Percentiles rank a stretch among this genome's conserved stretches.
Conservation (phyloP, 1,140 invertebrate genomes). For the Drosophila asahinai region DNA sequence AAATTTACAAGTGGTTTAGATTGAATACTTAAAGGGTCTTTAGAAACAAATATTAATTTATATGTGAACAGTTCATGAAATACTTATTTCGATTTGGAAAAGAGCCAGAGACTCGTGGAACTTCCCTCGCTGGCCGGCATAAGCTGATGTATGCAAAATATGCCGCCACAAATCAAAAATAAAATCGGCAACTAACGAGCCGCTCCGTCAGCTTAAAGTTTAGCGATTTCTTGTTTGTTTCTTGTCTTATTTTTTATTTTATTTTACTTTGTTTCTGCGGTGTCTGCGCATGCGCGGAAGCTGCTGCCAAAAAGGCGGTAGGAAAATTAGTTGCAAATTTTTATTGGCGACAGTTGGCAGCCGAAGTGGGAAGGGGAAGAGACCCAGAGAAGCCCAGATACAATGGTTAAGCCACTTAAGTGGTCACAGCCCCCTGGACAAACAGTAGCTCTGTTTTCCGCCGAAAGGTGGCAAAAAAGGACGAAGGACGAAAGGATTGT, state of each 20-base stretch:
- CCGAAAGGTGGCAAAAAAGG: slow-evolving; percentile 22
- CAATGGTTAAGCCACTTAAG: slow-evolving; percentile 72
- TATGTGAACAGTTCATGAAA: background rate
- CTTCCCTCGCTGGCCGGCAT: slow-evolving; percentile 29
- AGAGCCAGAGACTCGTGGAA: background rate
- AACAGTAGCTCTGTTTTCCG: slow-evolving; percentile 35
- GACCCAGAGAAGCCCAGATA: background rate
- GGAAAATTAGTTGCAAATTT: slow-evolving; percentile 71
- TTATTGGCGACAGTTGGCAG: slow-evolving; percentile 69
- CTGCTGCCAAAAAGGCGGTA: slow-evolving; percentile 20
- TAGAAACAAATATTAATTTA: too few relatives aligned
- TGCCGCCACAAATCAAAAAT: slow-evolving; percentile 80
- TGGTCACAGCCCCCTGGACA: slow-evolving; percentile 59
- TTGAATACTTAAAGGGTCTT: too few relatives aligned
- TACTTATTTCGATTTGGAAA: too few relatives aligned
- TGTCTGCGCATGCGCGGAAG: slow-evolving; percentile 72
- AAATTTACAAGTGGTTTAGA: too few relatives aligned
- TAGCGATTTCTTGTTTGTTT: slow-evolving; percentile 8
- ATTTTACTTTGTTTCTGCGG: background rate
- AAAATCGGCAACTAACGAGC: slow-evolving; percentile 63
- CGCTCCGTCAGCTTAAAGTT: slow-evolving; percentile 8
- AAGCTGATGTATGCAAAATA: slow-evolving; percentile 78
- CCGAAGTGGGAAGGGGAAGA: background rate
- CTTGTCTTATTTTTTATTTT: background rate
- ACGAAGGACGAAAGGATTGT: slow-evolving; percentile 27